Base-by-base conservation (phyloP, 2,888 invertebrate genomes). In the Anoplius nigerrimus region DNA sequence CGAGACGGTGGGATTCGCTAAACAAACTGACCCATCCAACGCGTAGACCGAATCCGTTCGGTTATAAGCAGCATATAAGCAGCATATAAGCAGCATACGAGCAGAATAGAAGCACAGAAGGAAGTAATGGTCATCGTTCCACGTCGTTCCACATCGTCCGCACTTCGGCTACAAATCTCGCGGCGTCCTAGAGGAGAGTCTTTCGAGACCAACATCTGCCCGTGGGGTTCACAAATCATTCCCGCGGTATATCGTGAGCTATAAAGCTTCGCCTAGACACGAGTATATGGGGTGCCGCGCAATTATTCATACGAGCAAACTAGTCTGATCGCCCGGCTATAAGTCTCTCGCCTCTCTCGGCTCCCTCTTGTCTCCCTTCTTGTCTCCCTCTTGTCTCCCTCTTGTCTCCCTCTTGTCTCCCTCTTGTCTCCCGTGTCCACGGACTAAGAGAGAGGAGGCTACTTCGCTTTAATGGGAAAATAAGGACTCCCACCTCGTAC, bases 151-250 rank as follows among this genome's bases (percentile, higher is more conserved):
- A 34, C 34, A 34, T 34, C 34, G 34, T 34, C 34, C 34, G 34
- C 34, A 6, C 34, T 34, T 34, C 34, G 11, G 34, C 34, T 34
- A 34, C 34, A 34, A 34, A 34, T 34, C 34, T 34, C 34, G 34
- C 34, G 34, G 34, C 11, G 34, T 34, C 34, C 34, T 34, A 34
- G 34, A 34, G 34, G 34, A 34, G 34, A 34, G n/a, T n/a, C 34
- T 34, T 34, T 34, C 62, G 62, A 54, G 51, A 58, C 59, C 64
- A 72, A 68, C 79, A 79, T 80, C 79, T 79, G 79, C 71, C 80
- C 58, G n/a, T n/a, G 58, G 3, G 56, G 65, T 69, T 64, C 78
- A 78, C 78, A 79, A 79, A 79, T 79, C 79, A 79, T 80, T 72
- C 78, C 75, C 62, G 69, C 66, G 76, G 72, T 69, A 48, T 67